Conservation (phyloP, 2,888 invertebrate genomes). For the Cataglyphis livida region DNA sequence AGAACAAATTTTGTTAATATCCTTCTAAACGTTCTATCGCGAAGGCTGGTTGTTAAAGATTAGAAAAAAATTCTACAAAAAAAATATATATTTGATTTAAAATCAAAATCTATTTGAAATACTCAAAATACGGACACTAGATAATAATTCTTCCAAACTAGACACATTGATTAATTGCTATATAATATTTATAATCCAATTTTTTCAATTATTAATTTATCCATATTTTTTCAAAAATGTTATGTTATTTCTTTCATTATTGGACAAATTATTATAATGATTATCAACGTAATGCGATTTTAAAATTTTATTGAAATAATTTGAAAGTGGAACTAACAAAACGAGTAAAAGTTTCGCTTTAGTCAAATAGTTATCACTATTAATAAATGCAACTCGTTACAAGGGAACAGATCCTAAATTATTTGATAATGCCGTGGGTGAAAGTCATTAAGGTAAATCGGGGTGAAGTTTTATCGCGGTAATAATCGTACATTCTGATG, state of each 20-base stretch:
- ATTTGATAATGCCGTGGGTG: conserved; percentile 48
- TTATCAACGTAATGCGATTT: not conserved
- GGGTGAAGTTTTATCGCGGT: conserved; percentile 45
- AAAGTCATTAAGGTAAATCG: conserved; percentile 50
- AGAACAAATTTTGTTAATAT: conserved; percentile 44
- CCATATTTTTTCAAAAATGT: not conserved
- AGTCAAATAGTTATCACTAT: conserved; percentile 20
- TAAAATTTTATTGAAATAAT: not conserved
- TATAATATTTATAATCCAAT: not conserved
- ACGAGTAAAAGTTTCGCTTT: conserved; percentile 31
- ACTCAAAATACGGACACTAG: not conserved
- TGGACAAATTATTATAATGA: not conserved
- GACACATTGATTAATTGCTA: not conserved
- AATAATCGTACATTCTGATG: conserved; percentile 44
- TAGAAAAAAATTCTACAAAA: not conserved
- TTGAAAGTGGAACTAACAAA: conserved; percentile 19
- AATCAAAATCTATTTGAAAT: not conserved
- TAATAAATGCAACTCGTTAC: conserved; percentile 47
- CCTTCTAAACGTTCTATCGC: conserved; percentile 15
- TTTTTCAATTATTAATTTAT: not conserved
- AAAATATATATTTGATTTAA: not conserved
- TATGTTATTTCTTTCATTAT: not conserved
- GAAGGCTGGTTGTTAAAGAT: not conserved
- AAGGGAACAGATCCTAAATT: conserved; percentile 33
- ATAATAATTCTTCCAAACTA: not conserved